Evolutionary conservation across 1,140 invertebrate genomes (phyloP).

Genomic region (Neuroterus valhalla): DNA sequence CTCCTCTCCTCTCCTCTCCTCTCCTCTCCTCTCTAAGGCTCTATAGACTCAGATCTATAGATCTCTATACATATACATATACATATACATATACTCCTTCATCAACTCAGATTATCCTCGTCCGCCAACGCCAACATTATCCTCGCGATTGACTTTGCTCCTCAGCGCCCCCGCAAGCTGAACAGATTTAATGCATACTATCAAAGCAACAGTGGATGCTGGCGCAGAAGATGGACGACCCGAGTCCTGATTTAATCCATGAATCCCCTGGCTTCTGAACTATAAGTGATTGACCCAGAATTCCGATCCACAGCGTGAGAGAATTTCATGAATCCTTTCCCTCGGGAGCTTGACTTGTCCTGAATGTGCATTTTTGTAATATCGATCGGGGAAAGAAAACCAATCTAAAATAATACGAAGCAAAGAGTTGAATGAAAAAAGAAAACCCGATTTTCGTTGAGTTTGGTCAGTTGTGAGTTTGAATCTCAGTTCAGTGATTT

Average conservation of each 20-base stretch:
- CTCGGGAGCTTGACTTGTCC: neutral
- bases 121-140: neutral
- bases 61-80: too few species aligned
- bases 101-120: constrained; percentile 38
- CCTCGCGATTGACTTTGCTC: constrained; percentile 8
- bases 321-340: neutral
- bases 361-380: too few species aligned
- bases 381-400: too few species aligned
- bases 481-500: too few species aligned
- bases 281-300: neutral
- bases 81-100: constrained; percentile 31
- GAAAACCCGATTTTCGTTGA: too few species aligned
- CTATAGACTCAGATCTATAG: too few species aligned
- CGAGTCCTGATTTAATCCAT: neutral
- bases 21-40: too few species aligned
- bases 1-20: constrained; percentile 47
- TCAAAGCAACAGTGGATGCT: neutral
- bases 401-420: too few species aligned
- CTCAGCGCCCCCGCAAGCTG: neutral
- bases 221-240: neutral
- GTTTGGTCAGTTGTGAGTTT: too few species aligned
- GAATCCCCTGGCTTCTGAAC: neutral
- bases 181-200: neutral
- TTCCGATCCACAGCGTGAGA: neutral
- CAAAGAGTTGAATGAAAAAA: too few species aligned